phyloP scores from a whole-genome alignment of 2,797 vertebrate species.

The Eulemur albifrons region DNA sequence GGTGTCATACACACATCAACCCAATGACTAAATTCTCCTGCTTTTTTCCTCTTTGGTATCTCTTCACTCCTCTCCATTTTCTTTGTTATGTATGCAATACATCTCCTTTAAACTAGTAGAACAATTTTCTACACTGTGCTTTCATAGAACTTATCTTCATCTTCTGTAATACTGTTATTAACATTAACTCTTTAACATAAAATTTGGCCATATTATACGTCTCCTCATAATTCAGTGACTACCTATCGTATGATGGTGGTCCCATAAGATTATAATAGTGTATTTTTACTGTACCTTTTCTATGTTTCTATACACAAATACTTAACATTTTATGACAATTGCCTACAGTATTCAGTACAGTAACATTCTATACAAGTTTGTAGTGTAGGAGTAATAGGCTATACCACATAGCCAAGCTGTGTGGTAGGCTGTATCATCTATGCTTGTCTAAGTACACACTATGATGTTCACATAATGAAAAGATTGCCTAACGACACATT shows the following conservation, averaged over 20 bases:
- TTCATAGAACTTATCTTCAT: neutral
- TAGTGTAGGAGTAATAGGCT: neutral
- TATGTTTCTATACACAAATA: neutral
- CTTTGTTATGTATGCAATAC: neutral
- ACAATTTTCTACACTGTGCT: neutral
- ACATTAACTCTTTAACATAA: neutral
- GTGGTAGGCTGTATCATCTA: neutral
- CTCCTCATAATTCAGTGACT: neutral
- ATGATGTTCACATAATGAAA: neutral
- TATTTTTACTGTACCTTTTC: neutral
- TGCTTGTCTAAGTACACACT: neutral
- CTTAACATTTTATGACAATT: neutral
- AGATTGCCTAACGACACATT: neutral
- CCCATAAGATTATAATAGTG: neutral
- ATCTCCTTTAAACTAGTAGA: neutral
- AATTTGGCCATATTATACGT: neutral
- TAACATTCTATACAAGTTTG: neutral
- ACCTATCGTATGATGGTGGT: neutral
- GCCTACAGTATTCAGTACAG: neutral
- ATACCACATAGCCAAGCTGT: neutral
- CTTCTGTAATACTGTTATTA: no score
- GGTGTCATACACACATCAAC: neutral
- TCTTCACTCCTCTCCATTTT: neutral
- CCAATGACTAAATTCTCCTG: neutral
- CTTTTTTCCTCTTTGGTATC: neutral